These are phyloP conservation scores for Anguilla japonica DNA, from an alignment of 2,113 vertebrate species.

Conservation along the genomic window DNA sequence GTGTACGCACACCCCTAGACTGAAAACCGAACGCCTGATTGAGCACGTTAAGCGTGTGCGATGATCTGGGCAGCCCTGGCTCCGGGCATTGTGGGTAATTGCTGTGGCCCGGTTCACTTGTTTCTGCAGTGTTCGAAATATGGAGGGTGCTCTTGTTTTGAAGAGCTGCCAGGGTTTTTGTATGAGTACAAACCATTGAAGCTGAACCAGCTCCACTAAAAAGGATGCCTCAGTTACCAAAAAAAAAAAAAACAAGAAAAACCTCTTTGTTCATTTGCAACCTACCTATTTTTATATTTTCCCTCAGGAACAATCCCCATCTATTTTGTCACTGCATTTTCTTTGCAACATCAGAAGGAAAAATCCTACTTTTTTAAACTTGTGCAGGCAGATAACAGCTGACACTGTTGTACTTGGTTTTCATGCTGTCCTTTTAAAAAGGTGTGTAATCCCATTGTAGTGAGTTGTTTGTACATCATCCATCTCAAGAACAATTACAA, in stretches of 20 bases:
- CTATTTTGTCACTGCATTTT: not conserved
- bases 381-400: too few species aligned
- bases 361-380: too few species aligned
- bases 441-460: too few species aligned
- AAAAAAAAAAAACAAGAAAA: too few species aligned
- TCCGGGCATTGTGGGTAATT: not conserved
- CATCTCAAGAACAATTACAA: too few species aligned
- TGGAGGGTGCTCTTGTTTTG: not conserved
- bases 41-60: not conserved
- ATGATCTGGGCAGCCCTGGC: not conserved
- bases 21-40: not conserved
- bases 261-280: not conserved
- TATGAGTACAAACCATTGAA: not conserved
- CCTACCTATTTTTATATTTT: not conserved
- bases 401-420: too few species aligned
- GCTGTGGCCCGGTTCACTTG: not conserved
- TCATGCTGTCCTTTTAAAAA: too few species aligned
- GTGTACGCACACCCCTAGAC: not conserved
- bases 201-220: not conserved
- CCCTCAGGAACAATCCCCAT: not conserved
- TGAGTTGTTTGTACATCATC: too few species aligned
- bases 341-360: too few species aligned
- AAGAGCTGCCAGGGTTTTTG: not conserved
- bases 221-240: not conserved
- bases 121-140: not conserved